Percentiles rank a stretch among this genome's conserved stretches.
These are phyloP conservation scores for Hemibagrus wyckioides DNA, from an alignment of 2,113 vertebrate species.

Conservation along the genomic window DNA sequence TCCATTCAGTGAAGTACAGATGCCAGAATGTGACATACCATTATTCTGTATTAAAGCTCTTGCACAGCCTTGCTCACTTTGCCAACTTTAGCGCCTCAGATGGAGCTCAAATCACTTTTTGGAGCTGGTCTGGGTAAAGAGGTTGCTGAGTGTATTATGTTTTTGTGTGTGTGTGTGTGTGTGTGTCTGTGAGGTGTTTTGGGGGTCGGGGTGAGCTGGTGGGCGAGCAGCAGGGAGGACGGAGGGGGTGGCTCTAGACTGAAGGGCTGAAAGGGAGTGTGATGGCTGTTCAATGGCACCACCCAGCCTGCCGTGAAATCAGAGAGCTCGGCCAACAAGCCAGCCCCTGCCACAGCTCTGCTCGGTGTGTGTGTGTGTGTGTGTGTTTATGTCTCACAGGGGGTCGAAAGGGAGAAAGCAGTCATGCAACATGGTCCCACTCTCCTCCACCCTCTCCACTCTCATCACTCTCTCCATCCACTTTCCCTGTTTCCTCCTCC, in stretches of 20 bases:
- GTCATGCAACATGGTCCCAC: constrained; percentile 71
- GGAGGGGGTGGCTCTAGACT: constrained; percentile 43
- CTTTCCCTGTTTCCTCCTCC: constrained; percentile 23
- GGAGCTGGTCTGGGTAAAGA: neutral
- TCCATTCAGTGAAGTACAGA: constrained; percentile 13
- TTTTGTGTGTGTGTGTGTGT: constrained; percentile 33
- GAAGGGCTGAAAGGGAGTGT: constrained; percentile 52
- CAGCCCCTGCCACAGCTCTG: constrained; percentile 29
- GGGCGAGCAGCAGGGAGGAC: constrained; percentile 42
- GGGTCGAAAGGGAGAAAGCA: constrained; percentile 49
- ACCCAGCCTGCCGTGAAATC: constrained; percentile 67
- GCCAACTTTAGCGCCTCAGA: constrained; percentile 24
- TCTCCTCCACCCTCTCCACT: constrained; percentile 31
- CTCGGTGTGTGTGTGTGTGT: neutral
- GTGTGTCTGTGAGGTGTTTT: constrained; percentile 31
- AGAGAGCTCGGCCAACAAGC: constrained; percentile 60
- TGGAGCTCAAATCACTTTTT: neutral
- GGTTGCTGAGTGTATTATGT: neutral
- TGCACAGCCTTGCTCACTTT: neutral
- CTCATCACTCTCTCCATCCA: neutral
- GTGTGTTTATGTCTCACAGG: constrained; percentile 12
- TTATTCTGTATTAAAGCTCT: neutral
- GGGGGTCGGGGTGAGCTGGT: constrained; percentile 36
- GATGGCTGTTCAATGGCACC: constrained; percentile 61
- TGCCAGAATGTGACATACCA: constrained; percentile 25